These are phyloP conservation scores for Apodemus speciosus DNA, from an alignment of 2,113 vertebrate species.

Conservation along the genomic window DNA sequence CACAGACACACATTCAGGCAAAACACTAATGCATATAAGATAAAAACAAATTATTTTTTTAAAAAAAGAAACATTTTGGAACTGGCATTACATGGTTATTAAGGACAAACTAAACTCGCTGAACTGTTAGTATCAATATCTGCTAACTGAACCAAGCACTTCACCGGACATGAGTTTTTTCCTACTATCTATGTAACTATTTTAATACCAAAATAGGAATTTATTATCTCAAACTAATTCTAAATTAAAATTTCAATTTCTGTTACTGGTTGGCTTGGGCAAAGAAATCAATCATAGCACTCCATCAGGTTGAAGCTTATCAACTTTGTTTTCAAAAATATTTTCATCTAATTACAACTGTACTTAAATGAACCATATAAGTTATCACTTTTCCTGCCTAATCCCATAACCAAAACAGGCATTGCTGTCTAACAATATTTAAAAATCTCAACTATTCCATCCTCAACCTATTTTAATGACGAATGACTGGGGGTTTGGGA, in stretches of 20 bases:
- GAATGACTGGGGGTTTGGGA: not conserved
- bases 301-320: not conserved
- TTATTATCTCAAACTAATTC: constrained; percentile 19
- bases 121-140: constrained; percentile 36
- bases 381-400: constrained; percentile 25
- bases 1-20: not conserved
- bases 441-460: constrained; percentile 41
- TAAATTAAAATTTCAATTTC: constrained; percentile 26
- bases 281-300: constrained; percentile 8
- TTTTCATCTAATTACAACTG: constrained; percentile 28
- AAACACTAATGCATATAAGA: not conserved
- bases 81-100: not conserved
- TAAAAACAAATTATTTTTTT: not conserved
- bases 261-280: not conserved
- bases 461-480: not conserved
- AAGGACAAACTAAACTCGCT: constrained; percentile 4
- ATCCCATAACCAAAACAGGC: not conserved
- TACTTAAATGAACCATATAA: constrained; percentile 15
- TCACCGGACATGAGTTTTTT: not conserved
- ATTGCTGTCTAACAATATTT: not conserved
- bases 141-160: not conserved
- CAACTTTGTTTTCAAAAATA: constrained; percentile 45
- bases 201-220: constrained; percentile 13
- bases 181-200: not conserved
- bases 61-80: not conserved